Conservation (phyloP, 2,888 invertebrate genomes). For the Harpalus rufipes region DNA sequence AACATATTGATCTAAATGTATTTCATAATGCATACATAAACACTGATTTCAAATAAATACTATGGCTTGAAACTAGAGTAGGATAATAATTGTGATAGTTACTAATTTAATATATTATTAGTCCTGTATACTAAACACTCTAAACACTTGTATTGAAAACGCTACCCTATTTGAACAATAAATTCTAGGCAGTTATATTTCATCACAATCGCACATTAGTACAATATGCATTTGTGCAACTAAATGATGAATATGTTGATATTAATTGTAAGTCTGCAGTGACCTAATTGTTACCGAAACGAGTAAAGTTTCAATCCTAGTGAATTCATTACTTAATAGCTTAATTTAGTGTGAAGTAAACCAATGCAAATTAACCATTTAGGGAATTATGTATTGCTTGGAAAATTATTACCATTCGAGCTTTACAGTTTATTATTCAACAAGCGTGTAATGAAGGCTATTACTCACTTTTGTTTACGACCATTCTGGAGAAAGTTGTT, state of each 20-base stretch:
- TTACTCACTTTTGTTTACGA: no score
- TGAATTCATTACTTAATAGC: slow-evolving; percentile 14
- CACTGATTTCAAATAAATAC: no score
- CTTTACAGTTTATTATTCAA: no score
- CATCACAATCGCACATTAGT: neutral
- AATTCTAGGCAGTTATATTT: neutral
- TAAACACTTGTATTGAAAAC: neutral
- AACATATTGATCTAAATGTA: no score
- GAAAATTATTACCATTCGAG: slow-evolving; percentile 17
- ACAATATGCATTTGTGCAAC: neutral
- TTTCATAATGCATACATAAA: no score
- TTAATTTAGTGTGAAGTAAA: slow-evolving; percentile 38
- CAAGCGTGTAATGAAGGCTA: no score
- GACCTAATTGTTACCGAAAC: slow-evolving; percentile 25
- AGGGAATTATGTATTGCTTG: slow-evolving; percentile 30
- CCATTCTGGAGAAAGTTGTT: no score
- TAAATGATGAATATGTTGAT: slow-evolving; percentile 22
- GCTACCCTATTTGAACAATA: slow-evolving; percentile 5
- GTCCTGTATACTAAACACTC: neutral
- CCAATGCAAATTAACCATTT: slow-evolving; percentile 49
- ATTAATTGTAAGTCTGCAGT: slow-evolving; percentile 24
- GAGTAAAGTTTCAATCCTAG: slow-evolving; percentile 44
- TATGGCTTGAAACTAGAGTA: no score
- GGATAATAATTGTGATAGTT: neutral
- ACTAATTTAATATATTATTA: neutral